Base-by-base conservation (phyloP, 1,140 invertebrate genomes). In the Macrocentrus cingulum region DNA sequence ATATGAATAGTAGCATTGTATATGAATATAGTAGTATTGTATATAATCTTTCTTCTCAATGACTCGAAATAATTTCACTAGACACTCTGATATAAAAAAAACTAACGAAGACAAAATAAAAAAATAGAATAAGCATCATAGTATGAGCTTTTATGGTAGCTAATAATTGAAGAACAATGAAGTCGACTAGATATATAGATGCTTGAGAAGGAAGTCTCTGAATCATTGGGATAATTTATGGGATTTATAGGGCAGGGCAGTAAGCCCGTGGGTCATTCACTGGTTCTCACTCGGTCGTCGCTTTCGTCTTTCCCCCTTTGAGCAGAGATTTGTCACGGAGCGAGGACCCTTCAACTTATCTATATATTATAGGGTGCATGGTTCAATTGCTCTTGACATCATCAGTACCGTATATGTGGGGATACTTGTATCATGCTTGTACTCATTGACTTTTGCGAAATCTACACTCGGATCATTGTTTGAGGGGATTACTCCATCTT, bases 211-310 rank as follows among this genome's bases (percentile, higher is more conserved):
- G 9, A 29, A 29, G 7, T 16, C 37, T 41, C 22, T 37, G 51
- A 45, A 42, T 65, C 63, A 60, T 69, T 66, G 60, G 62, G 34
- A 56, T 69, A 67, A 68, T 69, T 68, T 69, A 68, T 68, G 59
- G 55, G 45, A 57, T 62, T 37, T 53, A 55, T 61, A 36, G 63
- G 59, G 62, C 53, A 59, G 55, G 19, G 44, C 44, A 46, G 11
- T 39, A 3, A 23, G 44, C 44, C 22, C 44, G 44, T 46, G 44
- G 44, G 25, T 22, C 44, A 46, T 20, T 46, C 7, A 23, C 18
- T 46, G 9, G 9, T 13, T 20, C 15, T 46, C 9, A 32, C 32
- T 36, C 18, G 20, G 8, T 15, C n/a, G 22, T 51, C 46, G 16
- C 25, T 45, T 25, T 51, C 2, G 22, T 42, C 16, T 16, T 41